Percentiles rank a stretch among this genome's conserved stretches.
Conservation (phyloP, 1,140 invertebrate species). For the Leptinotarsa lineolata region DNA sequence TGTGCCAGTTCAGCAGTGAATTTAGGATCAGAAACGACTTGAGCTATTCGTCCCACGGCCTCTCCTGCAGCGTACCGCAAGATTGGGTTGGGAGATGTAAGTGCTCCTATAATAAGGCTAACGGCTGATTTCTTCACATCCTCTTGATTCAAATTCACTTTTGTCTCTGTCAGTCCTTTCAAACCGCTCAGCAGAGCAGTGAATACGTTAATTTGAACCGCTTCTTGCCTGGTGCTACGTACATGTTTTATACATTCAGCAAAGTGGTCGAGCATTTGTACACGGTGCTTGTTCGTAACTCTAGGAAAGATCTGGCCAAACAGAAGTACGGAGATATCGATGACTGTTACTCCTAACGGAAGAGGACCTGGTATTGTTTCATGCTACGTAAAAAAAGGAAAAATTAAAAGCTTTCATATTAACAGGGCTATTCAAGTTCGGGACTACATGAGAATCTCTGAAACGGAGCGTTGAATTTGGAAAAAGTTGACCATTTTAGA, state of each 20-base stretch:
- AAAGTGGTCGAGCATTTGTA: constrained; percentile 98
- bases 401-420: too few relatives aligned
- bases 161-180: constrained; percentile 85
- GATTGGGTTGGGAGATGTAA: constrained; percentile 83
- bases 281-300: constrained; percentile 91
- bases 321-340: constrained; percentile 89
- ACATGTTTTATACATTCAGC: constrained; percentile 91
- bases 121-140: constrained; percentile 87
- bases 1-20: constrained; percentile 91
- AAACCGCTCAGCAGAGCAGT: constrained; percentile 89
- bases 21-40: constrained; percentile 81
- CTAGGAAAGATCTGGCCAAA: constrained; percentile 94
- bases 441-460: too few relatives aligned
- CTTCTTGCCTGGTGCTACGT: constrained; percentile 89
- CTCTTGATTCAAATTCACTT: constrained; percentile 84
- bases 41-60: constrained; percentile 85
- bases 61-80: constrained; percentile 88
- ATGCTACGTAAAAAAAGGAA: constrained; percentile 54
- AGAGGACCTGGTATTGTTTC: constrained; percentile 79
- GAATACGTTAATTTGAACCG: constrained; percentile 96
- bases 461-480: too few relatives aligned
- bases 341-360: constrained; percentile 94
- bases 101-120: constrained; percentile 76
- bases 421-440: too few relatives aligned
- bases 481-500: too few relatives aligned